Evolutionary conservation across 1,140 invertebrate genomes (phyloP).

Genomic region (Drosophila parvula): DNA sequence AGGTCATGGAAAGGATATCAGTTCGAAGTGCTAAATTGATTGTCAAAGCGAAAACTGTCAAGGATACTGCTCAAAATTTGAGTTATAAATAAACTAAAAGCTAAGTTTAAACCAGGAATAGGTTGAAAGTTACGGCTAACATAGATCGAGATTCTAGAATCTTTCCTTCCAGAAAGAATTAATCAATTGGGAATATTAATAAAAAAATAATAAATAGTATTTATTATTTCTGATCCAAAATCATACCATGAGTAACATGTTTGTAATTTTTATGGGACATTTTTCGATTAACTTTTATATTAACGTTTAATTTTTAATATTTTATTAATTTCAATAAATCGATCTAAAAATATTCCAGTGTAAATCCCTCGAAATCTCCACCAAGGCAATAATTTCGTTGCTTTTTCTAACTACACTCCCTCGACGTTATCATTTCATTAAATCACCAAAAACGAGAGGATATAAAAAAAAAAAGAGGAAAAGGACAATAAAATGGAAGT

Average conservation of each 20-base stretch:
- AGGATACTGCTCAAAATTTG: conserved; percentile 4
- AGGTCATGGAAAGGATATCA: conserved; percentile 19
- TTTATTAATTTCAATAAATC: not conserved
- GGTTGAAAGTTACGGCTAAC: no score
- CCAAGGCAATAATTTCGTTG: conserved; percentile 56
- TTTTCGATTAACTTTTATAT: no score
- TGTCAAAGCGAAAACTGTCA: conserved; percentile 16
- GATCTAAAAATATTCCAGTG: not conserved
- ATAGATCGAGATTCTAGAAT: no score
- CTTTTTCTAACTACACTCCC: conserved; percentile 18
- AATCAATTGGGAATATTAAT: no score
- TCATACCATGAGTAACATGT: no score
- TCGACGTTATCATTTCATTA: conserved; percentile 74
- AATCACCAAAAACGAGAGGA: conserved; percentile 55
- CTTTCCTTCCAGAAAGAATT: no score
- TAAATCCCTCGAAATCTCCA: conserved; percentile 39
- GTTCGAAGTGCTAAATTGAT: conserved; percentile 39
- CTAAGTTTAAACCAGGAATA: no score
- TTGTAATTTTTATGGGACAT: no score
- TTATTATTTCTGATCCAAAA: no score
- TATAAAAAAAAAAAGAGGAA: conserved; percentile 30
- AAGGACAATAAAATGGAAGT: conserved; percentile 49
- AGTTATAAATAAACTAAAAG: not conserved
- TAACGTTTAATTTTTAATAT: no score
- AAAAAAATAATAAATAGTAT: no score